Conservation (phyloP, 2,113 vertebrate species). For the Macquaria ambigua region DNA sequence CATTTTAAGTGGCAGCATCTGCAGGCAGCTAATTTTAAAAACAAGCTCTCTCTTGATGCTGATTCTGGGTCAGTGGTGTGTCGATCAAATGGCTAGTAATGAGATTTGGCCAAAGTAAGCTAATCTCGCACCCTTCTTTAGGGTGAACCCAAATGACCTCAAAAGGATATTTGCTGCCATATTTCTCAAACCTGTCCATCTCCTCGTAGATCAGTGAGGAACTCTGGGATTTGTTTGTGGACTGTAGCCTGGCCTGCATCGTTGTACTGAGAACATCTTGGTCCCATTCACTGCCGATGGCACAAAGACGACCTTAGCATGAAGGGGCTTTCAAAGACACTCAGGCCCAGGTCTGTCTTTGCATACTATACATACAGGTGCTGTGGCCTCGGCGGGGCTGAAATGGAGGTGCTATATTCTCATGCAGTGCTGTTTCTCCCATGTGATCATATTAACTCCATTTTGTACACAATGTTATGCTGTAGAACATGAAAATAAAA, state of each 20-base stretch:
- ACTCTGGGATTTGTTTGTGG: conserved; percentile 60
- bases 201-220: neutral
- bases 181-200: conserved; percentile 15
- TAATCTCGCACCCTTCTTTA: conserved; percentile 13
- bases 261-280: conserved; percentile 29
- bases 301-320: conserved; percentile 38
- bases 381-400: conserved; percentile 38
- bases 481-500: conserved; percentile 83
- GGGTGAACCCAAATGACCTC: conserved; percentile 26
- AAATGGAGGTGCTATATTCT: conserved; percentile 63
- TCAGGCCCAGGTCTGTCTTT: conserved; percentile 28
- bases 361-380: conserved; percentile 43
- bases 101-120: conserved; percentile 42
- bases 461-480: conserved; percentile 73
- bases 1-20: conserved; percentile 37
- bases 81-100: neutral
- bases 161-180: conserved; percentile 44
- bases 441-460: conserved; percentile 51
- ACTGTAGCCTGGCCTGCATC: conserved; percentile 19
- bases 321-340: conserved; percentile 50
- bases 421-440: conserved; percentile 57
- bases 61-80: neutral
- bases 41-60: conserved; percentile 18
- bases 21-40: conserved; percentile 61
- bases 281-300: conserved; percentile 24